A percentile compares a stretch with the other conserved stretches of the same genome.
Conservation (phyloP, 1,140 invertebrate genomes). For the Lordiphosa clarofinis region DNA sequence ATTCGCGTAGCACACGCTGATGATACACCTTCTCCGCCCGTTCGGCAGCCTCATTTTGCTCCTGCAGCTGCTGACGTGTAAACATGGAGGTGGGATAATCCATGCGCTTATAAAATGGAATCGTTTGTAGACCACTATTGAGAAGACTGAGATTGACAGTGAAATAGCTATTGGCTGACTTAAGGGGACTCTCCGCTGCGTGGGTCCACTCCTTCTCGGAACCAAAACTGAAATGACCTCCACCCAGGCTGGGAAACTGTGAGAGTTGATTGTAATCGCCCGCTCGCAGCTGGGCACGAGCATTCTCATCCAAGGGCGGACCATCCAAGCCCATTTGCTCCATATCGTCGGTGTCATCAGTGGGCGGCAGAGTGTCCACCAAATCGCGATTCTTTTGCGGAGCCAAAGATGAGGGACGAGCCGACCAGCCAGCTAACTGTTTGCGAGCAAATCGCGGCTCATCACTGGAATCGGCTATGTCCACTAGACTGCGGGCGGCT, state of each 20-base stretch:
- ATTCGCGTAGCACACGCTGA: constrained; percentile 43
- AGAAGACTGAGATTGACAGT: constrained; percentile 61
- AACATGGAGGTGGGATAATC: constrained; percentile 63
- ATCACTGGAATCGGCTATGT: constrained; percentile 74
- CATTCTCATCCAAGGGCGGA: constrained; percentile 50
- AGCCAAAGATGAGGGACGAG: constrained; percentile 18
- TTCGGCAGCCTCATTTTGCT: constrained; percentile 64
- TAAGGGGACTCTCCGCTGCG: constrained; percentile 43
- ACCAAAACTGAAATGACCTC: constrained; percentile 66
- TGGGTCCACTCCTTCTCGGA: constrained; percentile 71
- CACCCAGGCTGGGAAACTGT: constrained; percentile 57
- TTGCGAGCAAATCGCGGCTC: constrained; percentile 59
- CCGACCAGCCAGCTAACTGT: constrained; percentile 14
- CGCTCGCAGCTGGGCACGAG: constrained; percentile 60
- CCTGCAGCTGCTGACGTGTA: constrained; percentile 45
- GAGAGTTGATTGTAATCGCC: constrained; percentile 65
- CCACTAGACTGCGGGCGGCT: constrained; percentile 57
- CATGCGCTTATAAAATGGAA: constrained; percentile 77
- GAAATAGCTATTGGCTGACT: constrained; percentile 58
- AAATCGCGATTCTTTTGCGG: constrained; percentile 55
- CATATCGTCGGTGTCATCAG: constrained; percentile 47
- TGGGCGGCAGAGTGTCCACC: constrained; percentile 37
- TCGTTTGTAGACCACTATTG: constrained; percentile 64
- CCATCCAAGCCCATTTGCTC: constrained; percentile 42
- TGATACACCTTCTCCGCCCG: constrained; percentile 57